phyloP scores from a whole-genome alignment of 2,888 invertebrate species.

The Heliconius aoede region DNA sequence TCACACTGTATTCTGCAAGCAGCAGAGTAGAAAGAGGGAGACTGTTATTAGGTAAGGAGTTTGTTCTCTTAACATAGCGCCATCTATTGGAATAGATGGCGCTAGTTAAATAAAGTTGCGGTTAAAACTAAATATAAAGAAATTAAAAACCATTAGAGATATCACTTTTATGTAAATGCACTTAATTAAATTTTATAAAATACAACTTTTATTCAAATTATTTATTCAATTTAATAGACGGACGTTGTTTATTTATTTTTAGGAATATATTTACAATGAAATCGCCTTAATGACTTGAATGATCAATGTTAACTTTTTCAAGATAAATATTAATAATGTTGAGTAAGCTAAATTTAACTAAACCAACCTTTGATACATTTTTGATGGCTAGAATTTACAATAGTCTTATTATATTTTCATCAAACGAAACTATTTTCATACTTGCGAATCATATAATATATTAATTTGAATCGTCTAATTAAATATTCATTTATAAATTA shows the following conservation, averaged over 20 bases:
- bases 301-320: neutral
- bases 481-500: neutral
- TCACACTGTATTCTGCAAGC: too few relatives aligned
- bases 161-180: neutral
- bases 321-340: constrained; percentile 1
- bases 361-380: neutral
- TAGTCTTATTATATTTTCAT: neutral
- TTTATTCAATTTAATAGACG: neutral
- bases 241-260: neutral
- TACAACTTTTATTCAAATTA: neutral
- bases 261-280: neutral
- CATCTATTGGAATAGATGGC: too few relatives aligned
- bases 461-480: neutral
- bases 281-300: neutral
- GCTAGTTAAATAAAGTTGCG: neutral
- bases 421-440: neutral
- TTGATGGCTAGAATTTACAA: too few relatives aligned
- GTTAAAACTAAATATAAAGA: neutral
- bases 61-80: too few relatives aligned
- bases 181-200: too few relatives aligned
- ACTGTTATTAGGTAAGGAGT: too few relatives aligned
- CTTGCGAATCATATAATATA: neutral
- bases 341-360: neutral
- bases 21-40: too few relatives aligned
- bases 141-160: neutral